Evolutionary conservation across 2,113 vertebrate species (phyloP).

Genomic region (Hyperoodon ampullatus): DNA sequence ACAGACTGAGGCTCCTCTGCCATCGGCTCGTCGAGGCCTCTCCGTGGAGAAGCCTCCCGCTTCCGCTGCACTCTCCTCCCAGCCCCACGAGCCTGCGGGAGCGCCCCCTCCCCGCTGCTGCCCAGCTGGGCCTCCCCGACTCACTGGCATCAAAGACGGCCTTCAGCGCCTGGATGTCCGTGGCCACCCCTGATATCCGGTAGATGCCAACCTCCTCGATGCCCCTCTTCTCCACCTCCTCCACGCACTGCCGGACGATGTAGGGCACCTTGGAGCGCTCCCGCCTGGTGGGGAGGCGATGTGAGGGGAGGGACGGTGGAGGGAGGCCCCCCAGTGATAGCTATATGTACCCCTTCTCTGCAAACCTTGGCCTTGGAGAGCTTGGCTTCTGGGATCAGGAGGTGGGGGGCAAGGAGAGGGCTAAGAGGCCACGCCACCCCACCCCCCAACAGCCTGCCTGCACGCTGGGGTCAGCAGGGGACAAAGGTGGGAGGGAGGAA

Average conservation of each 20-base stretch:
- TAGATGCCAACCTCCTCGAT: slow-evolving; percentile 99
- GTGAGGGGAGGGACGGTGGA: background rate
- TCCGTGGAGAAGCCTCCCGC: background rate
- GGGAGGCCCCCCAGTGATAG: no score
- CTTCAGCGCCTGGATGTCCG: slow-evolving; percentile 98
- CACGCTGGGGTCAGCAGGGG: background rate
- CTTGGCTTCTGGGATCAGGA: background rate
- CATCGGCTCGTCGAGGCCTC: accelerated
- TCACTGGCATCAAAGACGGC: slow-evolving; percentile 96
- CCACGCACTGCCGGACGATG: slow-evolving; percentile 98
- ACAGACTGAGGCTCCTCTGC: background rate
- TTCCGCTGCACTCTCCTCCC: no score
- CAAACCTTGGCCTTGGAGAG: background rate
- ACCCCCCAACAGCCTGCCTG: background rate
- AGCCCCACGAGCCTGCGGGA: accelerated
- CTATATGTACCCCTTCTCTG: background rate
- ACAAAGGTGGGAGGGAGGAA: background rate
- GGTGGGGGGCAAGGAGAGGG: background rate
- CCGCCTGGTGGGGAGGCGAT: slow-evolving; percentile 85
- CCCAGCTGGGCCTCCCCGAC: slow-evolving; percentile 61
- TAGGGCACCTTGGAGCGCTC: slow-evolving; percentile 99
- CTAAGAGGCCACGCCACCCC: background rate
- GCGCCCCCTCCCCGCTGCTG: accelerated
- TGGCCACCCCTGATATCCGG: slow-evolving; percentile 98
- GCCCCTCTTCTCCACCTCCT: slow-evolving; percentile 99